Percentiles rank a stretch among this genome's conserved stretches.
These are phyloP conservation scores for Polypterus senegalus DNA, from an alignment of 2,113 vertebrate genomes.

Conservation along the genomic window DNA sequence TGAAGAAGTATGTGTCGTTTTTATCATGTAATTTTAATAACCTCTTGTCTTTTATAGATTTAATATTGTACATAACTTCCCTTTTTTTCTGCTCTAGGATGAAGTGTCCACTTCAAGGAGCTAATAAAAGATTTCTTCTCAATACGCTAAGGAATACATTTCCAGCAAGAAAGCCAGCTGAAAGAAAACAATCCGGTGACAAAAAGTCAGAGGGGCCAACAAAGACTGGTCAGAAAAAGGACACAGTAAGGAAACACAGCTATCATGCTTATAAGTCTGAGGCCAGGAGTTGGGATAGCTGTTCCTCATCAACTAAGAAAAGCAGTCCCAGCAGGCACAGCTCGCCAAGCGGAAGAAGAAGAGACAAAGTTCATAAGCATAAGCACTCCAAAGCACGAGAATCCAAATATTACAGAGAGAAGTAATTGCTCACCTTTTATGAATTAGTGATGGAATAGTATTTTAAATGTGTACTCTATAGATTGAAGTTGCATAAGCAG, in stretches of 20 bases:
- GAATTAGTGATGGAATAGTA: no score
- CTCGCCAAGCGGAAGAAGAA: constrained; percentile 27
- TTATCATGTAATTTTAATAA: background rate
- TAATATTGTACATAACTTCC: background rate
- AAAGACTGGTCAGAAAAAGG: constrained; percentile 32
- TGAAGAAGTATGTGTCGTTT: background rate
- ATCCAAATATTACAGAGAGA: no score
- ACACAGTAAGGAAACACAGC: constrained; percentile 34
- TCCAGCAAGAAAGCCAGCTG: constrained; percentile 28
- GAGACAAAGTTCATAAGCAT: constrained; percentile 23
- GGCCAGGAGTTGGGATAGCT: constrained; percentile 30
- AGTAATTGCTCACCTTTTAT: no score
- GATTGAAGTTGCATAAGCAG: no score
- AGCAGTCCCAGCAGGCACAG: constrained; percentile 34
- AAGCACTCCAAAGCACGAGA: no score
- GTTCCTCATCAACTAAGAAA: constrained; percentile 42
- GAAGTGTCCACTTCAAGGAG: constrained; percentile 82
- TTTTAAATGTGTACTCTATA: no score
- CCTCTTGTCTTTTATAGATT: constrained; percentile 6
- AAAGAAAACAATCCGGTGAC: background rate
- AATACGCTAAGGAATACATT: constrained; percentile 85
- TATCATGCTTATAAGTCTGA: constrained; percentile 42
- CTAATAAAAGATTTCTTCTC: constrained; percentile 90
- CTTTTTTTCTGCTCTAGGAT: constrained; percentile 56
- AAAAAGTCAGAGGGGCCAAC: constrained; percentile 18